Percentiles rank a stretch among this genome's conserved stretches.
Conservation (phyloP, 92 coral and sea anemone species). For the Nematostella vectensis region DNA sequence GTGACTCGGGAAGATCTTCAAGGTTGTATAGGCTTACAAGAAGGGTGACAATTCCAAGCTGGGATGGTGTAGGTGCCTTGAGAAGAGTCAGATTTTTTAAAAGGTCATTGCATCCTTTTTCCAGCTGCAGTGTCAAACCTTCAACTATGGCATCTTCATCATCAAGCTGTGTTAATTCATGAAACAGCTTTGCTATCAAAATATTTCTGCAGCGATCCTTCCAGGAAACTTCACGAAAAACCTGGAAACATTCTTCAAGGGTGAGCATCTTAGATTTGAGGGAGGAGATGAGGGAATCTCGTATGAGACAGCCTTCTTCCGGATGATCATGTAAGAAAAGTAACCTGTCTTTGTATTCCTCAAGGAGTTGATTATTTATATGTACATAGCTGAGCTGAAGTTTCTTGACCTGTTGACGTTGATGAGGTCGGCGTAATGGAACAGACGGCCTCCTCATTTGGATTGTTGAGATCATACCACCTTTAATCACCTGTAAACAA, state of each 20-base stretch:
- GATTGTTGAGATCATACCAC: no score
- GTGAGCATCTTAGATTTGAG: background rate
- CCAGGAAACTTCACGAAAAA: conserved; percentile 31
- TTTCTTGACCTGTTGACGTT: no score
- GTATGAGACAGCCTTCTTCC: background rate
- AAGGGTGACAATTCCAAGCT: conserved; percentile 25
- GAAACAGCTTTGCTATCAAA: conserved; percentile 29
- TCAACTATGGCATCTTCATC: conserved; percentile 14
- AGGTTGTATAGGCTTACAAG: conserved; percentile 26
- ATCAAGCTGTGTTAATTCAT: conserved; percentile 28
- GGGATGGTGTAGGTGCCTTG: conserved; percentile 16
- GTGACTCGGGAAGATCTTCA: conserved; percentile 16
- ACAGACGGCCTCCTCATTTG: no score
- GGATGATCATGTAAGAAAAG: background rate
- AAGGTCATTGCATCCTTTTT: conserved; percentile 18
- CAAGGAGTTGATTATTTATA: background rate
- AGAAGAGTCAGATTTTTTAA: conserved; percentile 28
- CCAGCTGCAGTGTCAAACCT: conserved; percentile 21
- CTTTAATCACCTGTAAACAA: no score
- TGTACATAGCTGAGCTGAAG: no score
- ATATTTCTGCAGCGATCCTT: conserved; percentile 18
- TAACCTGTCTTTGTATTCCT: background rate
- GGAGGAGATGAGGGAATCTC: background rate
- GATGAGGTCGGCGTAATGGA: no score
- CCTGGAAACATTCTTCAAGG: conserved; percentile 8